These are phyloP conservation scores for Meriones psammophilus DNA, from an alignment of 2,797 vertebrate genomes.

Conservation along the genomic window DNA sequence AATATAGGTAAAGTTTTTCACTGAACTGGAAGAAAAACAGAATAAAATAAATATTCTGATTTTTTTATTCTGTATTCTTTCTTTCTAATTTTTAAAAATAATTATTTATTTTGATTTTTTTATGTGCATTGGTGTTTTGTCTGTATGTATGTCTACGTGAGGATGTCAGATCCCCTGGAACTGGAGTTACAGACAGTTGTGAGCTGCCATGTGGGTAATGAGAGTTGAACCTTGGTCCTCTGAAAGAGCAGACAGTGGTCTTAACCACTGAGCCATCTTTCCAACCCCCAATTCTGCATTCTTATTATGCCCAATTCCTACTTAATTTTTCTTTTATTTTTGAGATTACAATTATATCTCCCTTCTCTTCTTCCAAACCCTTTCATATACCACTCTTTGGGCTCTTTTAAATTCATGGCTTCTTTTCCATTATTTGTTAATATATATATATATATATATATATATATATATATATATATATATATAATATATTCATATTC, in stretches of 20 bases:
- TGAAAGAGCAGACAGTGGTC: neutral
- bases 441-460: neutral
- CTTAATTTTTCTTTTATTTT: neutral
- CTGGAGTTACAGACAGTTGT: neutral
- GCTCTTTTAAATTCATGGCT: neutral
- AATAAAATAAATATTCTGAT: slow-evolving; percentile 40
- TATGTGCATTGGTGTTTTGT: neutral
- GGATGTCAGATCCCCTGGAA: neutral
- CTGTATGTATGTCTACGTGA: neutral
- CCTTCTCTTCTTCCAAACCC: neutral
- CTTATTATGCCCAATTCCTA: neutral
- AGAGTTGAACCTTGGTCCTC: neutral
- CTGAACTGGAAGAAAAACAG: slow-evolving; percentile 25
- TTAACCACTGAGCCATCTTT: neutral
- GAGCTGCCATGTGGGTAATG: neutral
- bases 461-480: neutral
- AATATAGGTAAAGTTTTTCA: slow-evolving; percentile 16
- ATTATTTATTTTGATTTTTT: neutral
- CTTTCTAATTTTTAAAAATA: neutral
- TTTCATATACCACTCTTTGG: neutral
- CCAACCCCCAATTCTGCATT: slow-evolving; percentile 9
- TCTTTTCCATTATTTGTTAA: neutral
- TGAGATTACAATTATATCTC: neutral
- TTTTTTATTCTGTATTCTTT: slow-evolving; percentile 27
- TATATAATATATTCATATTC: too few species aligned